phyloP scores from a whole-genome alignment of 2,113 vertebrate genomes.

The Neotragus moschatus region DNA sequence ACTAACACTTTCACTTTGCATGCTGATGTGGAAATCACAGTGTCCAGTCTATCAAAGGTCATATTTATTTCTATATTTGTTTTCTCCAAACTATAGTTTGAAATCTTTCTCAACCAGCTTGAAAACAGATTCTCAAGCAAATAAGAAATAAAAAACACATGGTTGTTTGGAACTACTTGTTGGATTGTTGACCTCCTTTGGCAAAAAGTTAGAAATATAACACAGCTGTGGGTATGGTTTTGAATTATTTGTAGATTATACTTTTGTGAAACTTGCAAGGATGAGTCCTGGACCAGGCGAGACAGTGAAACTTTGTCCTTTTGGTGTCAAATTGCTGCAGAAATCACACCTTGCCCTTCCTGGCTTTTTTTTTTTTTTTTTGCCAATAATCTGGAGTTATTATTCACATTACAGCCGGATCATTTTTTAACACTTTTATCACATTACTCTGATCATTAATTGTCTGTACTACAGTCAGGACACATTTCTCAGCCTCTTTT shows the following conservation, averaged over 20 bases:
- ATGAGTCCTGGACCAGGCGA: not conserved
- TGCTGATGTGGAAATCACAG: not conserved
- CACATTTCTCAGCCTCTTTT: not conserved
- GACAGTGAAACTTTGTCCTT: not conserved
- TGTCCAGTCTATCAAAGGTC: not conserved
- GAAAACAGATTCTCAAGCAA: not conserved
- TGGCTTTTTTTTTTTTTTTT: not conserved
- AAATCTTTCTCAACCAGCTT: not conserved
- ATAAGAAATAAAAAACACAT: not conserved
- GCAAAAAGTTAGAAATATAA: not conserved
- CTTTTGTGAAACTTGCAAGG: not conserved
- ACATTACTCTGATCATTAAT: not conserved
- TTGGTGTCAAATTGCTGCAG: not conserved
- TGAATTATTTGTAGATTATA: not conserved
- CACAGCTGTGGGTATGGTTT: not conserved
- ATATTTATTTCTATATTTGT: not conserved
- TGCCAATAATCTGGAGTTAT: not conserved
- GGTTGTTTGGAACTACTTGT: not conserved
- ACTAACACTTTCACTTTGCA: not conserved
- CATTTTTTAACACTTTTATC: too few relatives aligned
- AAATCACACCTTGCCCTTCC: not conserved
- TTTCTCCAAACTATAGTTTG: not conserved
- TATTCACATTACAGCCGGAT: not conserved
- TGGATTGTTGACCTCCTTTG: not conserved
- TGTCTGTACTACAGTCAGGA: not conserved